Evolutionary conservation across 2,888 invertebrate species (phyloP).

Genomic region (Drosophila flavopinicola): DNA sequence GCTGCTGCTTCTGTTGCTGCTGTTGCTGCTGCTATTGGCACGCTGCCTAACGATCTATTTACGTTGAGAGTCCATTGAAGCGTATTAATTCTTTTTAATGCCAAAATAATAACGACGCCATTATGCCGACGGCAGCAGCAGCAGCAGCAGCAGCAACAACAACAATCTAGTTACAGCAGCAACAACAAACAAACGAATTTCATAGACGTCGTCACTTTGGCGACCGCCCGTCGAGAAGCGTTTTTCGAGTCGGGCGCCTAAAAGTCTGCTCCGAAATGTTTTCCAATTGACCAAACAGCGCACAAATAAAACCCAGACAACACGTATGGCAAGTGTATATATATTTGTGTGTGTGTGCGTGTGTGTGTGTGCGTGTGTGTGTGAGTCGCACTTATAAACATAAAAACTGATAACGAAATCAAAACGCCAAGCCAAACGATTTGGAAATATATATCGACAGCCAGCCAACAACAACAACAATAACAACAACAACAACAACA

Average conservation of each 20-base stretch:
- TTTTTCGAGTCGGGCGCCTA: conserved; percentile 57
- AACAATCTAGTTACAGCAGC: conserved; percentile 22
- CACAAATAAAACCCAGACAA: conserved; percentile 71
- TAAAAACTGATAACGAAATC: conserved; percentile 80
- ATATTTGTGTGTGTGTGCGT: conserved; percentile 8
- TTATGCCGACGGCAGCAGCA: conserved; percentile 66
- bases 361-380: conserved; percentile 40
- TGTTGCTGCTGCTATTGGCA: conserved; percentile 46
- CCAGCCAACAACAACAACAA: conserved; percentile 33
- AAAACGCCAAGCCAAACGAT: conserved; percentile 79
- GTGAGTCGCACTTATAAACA: conserved; percentile 71
- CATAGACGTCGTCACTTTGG: conserved; percentile 62
- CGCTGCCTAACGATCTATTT: conserved; percentile 76
- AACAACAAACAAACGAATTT: conserved; percentile 11
- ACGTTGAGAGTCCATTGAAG: conserved; percentile 76
- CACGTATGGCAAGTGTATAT: conserved; percentile 20
- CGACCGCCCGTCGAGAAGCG: conserved; percentile 56
- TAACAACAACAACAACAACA: conserved; percentile 4
- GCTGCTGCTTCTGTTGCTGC: neutral
- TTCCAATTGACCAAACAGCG: conserved; percentile 80
- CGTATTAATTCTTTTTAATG: conserved; percentile 80
- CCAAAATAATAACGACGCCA: conserved; percentile 80
- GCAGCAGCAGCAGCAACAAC: conserved; percentile 20
- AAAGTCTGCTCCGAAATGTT: conserved; percentile 78
- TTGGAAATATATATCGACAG: conserved; percentile 65